Conservation (phyloP, 1,140 invertebrate species). For the Aphidius gifuensis region DNA sequence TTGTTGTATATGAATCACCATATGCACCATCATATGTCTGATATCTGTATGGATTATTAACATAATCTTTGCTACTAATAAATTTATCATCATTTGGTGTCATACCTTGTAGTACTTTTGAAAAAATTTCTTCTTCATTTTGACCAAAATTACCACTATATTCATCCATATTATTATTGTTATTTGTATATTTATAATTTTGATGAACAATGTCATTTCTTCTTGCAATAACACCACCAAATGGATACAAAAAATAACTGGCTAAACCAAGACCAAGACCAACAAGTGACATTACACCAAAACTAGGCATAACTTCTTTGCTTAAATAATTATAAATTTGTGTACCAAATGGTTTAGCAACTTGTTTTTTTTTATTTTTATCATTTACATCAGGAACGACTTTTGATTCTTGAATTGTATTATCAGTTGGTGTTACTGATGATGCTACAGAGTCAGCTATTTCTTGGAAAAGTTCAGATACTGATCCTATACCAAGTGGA, state of each 20-base stretch:
- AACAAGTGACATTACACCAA: constrained; percentile 69
- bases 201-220: constrained; percentile 65
- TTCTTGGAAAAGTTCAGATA: constrained; percentile 11
- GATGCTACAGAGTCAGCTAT: constrained; percentile 37
- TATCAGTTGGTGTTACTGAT: constrained; percentile 34
- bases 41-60: constrained; percentile 40
- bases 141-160: constrained; percentile 64
- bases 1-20: constrained; percentile 27
- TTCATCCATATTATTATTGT: constrained; percentile 50
- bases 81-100: constrained; percentile 46
- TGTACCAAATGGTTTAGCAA: constrained; percentile 62
- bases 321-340: constrained; percentile 76
- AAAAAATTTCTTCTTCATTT: constrained; percentile 70
- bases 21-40: constrained; percentile 35
- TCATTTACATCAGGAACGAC: constrained; percentile 48
- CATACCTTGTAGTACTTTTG: constrained; percentile 73
- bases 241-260: constrained; percentile 73
- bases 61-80: constrained; percentile 31
- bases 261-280: constrained; percentile 71
- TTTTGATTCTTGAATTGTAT: constrained; percentile 49
- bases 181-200: constrained; percentile 55
- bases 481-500: neutral
- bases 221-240: constrained; percentile 61
- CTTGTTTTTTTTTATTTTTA: constrained; percentile 46
- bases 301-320: constrained; percentile 74